Conservation (phyloP, 2,797 vertebrate genomes). For the Moxostoma hubbsi region DNA sequence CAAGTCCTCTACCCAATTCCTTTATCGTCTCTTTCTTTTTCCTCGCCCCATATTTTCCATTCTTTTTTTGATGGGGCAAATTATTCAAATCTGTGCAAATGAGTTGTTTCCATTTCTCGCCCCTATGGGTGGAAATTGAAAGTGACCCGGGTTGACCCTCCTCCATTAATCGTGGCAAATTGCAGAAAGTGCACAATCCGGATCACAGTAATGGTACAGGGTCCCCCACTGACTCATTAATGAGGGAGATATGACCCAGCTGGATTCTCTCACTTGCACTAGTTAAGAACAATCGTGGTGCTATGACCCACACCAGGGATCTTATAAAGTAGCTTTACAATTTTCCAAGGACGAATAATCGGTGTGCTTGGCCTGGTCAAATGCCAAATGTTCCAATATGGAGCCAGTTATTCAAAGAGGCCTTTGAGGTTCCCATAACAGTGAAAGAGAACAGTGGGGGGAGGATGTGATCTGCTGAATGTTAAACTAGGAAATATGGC, state of each 20-base stretch:
- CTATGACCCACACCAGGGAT: slow-evolving; percentile 84
- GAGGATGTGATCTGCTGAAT: slow-evolving; percentile 61
- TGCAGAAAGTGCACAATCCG: slow-evolving; percentile 90
- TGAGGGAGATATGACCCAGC: slow-evolving; percentile 87
- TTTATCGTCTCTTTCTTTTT: slow-evolving; percentile 59
- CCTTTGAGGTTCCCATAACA: slow-evolving; percentile 62
- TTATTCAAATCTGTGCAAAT: slow-evolving; percentile 99
- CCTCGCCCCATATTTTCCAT: slow-evolving; percentile 42
- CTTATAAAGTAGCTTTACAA: slow-evolving; percentile 84
- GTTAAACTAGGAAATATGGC: slow-evolving; percentile 51
- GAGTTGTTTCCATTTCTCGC: slow-evolving; percentile 97
- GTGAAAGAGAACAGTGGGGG: slow-evolving; percentile 49
- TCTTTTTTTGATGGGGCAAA: slow-evolving; percentile 77
- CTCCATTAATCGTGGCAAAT: slow-evolving; percentile 98
- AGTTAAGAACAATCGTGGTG: slow-evolving; percentile 86
- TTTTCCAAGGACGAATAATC: slow-evolving; percentile 74
- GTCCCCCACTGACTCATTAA: slow-evolving; percentile 88
- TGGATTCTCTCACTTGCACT: slow-evolving; percentile 82
- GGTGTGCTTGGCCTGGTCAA: slow-evolving; percentile 58
- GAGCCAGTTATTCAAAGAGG: slow-evolving; percentile 54
- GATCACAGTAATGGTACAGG: slow-evolving; percentile 85
- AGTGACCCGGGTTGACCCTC: slow-evolving; percentile 94
- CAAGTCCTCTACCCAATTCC: slow-evolving; percentile 45
- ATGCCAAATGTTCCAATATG: slow-evolving; percentile 68
- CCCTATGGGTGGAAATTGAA: slow-evolving; percentile 97